Conservation (phyloP, 2,113 vertebrate species). For the Paramormyrops kingsleyae region DNA sequence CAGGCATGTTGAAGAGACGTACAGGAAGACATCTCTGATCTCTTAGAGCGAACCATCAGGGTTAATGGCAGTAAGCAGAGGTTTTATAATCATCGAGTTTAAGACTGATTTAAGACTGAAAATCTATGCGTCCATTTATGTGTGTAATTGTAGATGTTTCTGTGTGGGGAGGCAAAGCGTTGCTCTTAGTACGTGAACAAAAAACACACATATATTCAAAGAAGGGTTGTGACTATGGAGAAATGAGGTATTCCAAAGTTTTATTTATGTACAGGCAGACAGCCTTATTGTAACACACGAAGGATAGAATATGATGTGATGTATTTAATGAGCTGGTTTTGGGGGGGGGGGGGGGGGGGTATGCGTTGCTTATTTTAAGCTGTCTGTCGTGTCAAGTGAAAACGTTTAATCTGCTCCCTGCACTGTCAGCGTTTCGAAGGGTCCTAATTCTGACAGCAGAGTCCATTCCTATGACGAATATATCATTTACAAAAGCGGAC, state of each 20-base stretch:
- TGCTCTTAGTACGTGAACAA: background rate
- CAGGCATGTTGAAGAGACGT: background rate
- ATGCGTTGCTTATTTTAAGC: background rate
- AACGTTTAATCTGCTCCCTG: background rate
- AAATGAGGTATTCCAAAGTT: background rate
- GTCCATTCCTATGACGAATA: background rate
- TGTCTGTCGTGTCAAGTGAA: background rate
- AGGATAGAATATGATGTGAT: background rate
- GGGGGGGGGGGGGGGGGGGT: background rate
- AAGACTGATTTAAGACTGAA: background rate
- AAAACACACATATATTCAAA: background rate
- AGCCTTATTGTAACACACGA: background rate
- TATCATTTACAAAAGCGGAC: background rate
- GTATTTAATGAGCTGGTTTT: background rate
- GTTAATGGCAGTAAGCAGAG: background rate
- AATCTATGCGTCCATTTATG: background rate
- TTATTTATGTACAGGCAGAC: background rate
- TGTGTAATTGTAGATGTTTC: background rate
- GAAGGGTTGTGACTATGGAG: background rate
- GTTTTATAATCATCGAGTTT: background rate
- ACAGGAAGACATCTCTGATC: background rate
- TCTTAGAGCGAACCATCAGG: background rate
- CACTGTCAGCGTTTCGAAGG: background rate
- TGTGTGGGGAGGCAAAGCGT: background rate
- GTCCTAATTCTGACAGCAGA: background rate